Base-by-base conservation (phyloP, 2,888 invertebrate species). In the Drosophila setosimentum region DNA sequence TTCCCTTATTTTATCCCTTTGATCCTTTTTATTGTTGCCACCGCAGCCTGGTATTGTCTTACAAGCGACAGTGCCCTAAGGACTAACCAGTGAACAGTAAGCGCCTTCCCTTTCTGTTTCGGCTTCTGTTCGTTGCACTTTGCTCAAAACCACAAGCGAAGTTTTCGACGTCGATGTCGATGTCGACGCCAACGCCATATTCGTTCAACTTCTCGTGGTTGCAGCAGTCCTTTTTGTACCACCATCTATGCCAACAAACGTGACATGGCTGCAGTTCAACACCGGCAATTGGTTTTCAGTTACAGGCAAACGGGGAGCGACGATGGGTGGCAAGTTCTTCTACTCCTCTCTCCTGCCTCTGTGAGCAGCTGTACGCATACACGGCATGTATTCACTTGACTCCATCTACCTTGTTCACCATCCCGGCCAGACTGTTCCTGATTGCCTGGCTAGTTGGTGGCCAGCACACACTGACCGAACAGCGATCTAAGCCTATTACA, bases 11-110 rank as follows among this genome's bases (percentile, higher is more conserved):
- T 83, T 86, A 83, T 83, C 77, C 86, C 58, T 73, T 77, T 82
- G 86, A 83, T 83, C 82, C 82, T 73, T 83, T 83, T 86, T 86
- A 75, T 86, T 80, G 74, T 77, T 73, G 70, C 69, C 67, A 83
- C 74, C 77, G 80, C 86, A 86, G 82, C 86, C 82, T 86, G 82
- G 82, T 83, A 77, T 86, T 86, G 83, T 72, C 83, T 82, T 81
- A 71, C 80, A 66, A 57, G 66, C 61, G 48, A 68, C 54, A 51
- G 32, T 21, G 3, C 53, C 32, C 35, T 45, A 16, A 42, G 51
- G 50, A 33, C 27, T 13, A 29, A 33, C 50, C 65, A 37, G 11
- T 27, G 18, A 27, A 16, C 35, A 21, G 10, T 6, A 16, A 10
- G 13, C 58, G n/a, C 29, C 42, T 21, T 50, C 45, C 35, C 13